Base-by-base conservation (phyloP, 1,140 invertebrate genomes). In the Tetramorium simillimum region DNA sequence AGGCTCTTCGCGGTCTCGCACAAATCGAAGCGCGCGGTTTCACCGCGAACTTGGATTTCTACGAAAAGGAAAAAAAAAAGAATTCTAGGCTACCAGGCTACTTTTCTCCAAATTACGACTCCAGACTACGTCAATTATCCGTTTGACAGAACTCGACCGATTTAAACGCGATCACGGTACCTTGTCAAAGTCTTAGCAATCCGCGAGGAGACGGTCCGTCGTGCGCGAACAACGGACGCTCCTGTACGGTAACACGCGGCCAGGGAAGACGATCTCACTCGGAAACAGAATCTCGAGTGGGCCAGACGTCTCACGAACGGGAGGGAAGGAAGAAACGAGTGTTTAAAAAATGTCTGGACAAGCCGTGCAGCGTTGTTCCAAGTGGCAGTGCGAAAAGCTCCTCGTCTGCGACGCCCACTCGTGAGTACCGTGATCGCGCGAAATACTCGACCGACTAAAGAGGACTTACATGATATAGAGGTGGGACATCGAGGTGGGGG, bases 341-440 rank as follows among this genome's bases (percentile, higher is more conserved):
- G 62, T 51, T 65, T 51, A 78, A 49, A 76, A 69, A 89, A 63
- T 80, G 73, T 73, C 63, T 63, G 65, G 51, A 78, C 62, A 77
- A 58, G 53, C 62, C 24, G 69, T 69, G 67, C 40, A 49, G 67
- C 67, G 60, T 84, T 75, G 77, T 72, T 73, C 69, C 70, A 90
- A 78, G 56, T 90, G 89, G 89, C 89, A 91, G 89, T 90, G 86
- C 86, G 60, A 72, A 77, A 88, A 60, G 56, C 60, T 80, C 28
- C 53, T 73, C 40, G 69, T 84, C 80, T 84, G 80, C 21, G 62
- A 46, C 24, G 37, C 24, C 24, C n/a, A 56, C 46, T 78, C 24
- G 60, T 40, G 21, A 37, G 46, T 87, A 85, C 69, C 40, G 49
- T 86, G 89, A 90, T 88, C 81, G 81, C 89, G 58, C 53, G 33